Evolutionary conservation across 2,113 vertebrate species (phyloP), one percentile per base, ranked within the genome.

Genomic region (Labrus mixtus): DNA sequence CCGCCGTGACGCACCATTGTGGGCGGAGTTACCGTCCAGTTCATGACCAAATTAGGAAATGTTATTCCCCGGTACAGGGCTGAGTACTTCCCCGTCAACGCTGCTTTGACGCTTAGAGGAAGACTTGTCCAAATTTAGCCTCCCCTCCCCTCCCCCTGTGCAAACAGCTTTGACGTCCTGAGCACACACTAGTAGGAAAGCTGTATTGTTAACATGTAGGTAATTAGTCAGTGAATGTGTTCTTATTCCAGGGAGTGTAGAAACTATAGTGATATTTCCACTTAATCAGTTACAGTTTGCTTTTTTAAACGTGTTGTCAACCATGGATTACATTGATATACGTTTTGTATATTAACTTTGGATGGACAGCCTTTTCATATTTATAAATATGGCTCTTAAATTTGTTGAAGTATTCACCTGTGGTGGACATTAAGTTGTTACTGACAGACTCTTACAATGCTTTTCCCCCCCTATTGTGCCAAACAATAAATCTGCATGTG

Each of bases 31-130:
- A 66, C 39, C 10, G 39, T 11, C 15, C 3, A 15, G 10, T 69
- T 3, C 64, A 78, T 94, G 93, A 87, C 94, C 94, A 95, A 86
- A 93, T 95, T 90, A 93, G 91, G 95, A 73, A 79, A 79, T 85
- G 36, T 84, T 67, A 6, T 78, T 37, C 50, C 22, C 82, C 74
- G 70, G 82, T 68, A 6, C n/a, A 39, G 78, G 92, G 92, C 71
- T 86, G 82, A 65, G 74, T 6, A 6, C 46, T 57, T 41, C 2
- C 36, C 19, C 17, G 4, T 62, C 65, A 62, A 17, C n/a, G 5
- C 17, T 4, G 37, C 48, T 43, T 36, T 67, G 58, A 73, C 61
- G n/a, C 60, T n/a, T 4, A 54, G 8, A 45, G 22, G 22, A 62
- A 15, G 2, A 60, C 79, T 78, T 45, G 71, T 19, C 51, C 66